These are phyloP conservation scores for Gavialis gangeticus DNA, from an alignment of 2,113 vertebrate genomes.

Conservation along the genomic window DNA sequence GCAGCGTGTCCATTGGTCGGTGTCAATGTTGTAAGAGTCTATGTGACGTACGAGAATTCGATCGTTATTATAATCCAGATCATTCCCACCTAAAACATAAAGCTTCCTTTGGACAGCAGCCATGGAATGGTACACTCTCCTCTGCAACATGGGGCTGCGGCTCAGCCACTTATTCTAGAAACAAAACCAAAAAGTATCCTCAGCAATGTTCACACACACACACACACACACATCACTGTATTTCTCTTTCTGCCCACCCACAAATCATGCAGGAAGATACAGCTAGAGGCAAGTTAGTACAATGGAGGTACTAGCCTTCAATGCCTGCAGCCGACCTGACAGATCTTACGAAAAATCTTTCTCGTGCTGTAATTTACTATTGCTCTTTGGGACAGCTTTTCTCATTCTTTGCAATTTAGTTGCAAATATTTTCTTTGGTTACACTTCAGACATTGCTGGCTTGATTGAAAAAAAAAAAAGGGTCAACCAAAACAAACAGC, in stretches of 20 bases:
- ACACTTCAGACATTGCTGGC: not conserved
- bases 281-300: not conserved
- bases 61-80: constrained; percentile 97
- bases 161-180: constrained; percentile 93
- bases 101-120: constrained; percentile 92
- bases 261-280: not conserved
- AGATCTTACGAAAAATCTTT: not conserved
- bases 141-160: constrained; percentile 94
- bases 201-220: not conserved
- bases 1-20: constrained; percentile 96
- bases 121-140: constrained; percentile 97
- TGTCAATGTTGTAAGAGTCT: constrained; percentile 92
- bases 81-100: constrained; percentile 95
- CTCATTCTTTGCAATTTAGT: not conserved
- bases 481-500: not conserved
- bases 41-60: constrained; percentile 95
- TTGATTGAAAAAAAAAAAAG: not conserved
- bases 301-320: not conserved
- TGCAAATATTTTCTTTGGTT: constrained; percentile 25
- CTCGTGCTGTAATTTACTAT: constrained; percentile 5
- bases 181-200: not conserved
- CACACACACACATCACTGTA: accelerated
- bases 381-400: constrained; percentile 9
- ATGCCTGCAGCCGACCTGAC: not conserved
- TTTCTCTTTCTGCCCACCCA: not conserved